Base-by-base conservation (phyloP, 2,888 invertebrate genomes). In the Tenthredo livida region DNA sequence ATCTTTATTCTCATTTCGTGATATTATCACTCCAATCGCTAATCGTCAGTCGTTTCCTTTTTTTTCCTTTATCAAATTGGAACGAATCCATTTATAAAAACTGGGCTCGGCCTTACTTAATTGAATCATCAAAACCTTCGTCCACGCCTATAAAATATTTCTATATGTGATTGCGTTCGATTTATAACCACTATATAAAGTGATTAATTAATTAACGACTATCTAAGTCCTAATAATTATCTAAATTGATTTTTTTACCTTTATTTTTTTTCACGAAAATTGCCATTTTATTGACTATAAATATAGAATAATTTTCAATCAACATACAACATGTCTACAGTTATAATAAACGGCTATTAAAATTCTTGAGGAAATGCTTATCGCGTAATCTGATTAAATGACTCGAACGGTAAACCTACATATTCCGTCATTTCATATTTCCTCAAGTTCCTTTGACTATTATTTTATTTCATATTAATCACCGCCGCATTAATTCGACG, bases 361-460 rank as follows among this genome's bases (percentile, higher is more conserved):
- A 21, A 25, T 61, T 61, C 25, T 25, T 12, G 9, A 25, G 25
- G 12, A 61, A 21, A 61, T 61, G 25, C 21, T 61, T 61, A 61
- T 61, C 61, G 61, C 61, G 61, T 61, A 12, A 12, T 21, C 10
- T 61, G 61, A 61, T 25, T 12, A 61, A 25, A 21, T 4, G 61
- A 61, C 12, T 61, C 12, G 21, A 61, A 58, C 58, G 58, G n/a
- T 21, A 6, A 58, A 54, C n/a, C 33, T 37, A n/a, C n/a, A 33
- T 5, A 58, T 58, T 58, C 58, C 61, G 61, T 61, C 12, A 72
- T 37, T 40, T 25, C 70, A 72, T n/a, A n/a, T n/a, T 72, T 72
- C 7, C 70, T 72, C n/a, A n/a, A 72, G 70, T 72, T 72, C 21
- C 70, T 40, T 72, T n/a, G 9, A 40, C 15, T n/a, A 40, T n/a